phyloP scores from a whole-genome alignment of 2,797 vertebrate genomes.

The Threskiornis aethiopicus region DNA sequence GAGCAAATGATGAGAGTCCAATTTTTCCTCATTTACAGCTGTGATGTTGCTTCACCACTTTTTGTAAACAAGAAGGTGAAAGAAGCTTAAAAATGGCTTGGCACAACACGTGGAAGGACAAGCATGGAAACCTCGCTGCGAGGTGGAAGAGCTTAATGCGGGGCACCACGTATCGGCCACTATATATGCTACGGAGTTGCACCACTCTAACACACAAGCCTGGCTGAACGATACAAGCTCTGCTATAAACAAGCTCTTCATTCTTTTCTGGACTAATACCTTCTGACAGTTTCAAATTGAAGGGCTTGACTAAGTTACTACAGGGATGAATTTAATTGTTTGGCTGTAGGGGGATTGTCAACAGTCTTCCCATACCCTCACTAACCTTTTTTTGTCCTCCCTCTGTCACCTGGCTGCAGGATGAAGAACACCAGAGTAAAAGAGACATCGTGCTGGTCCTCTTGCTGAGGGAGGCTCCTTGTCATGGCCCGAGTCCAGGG shows the following conservation, averaged over 20 bases:
- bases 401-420: neutral
- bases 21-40: neutral
- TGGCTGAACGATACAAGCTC: neutral
- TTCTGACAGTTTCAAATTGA: neutral
- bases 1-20: neutral
- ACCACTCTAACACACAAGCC: neutral
- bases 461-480: neutral
- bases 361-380: neutral
- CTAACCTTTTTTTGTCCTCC: neutral
- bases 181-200: neutral
- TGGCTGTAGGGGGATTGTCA: neutral
- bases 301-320: neutral
- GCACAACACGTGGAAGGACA: neutral
- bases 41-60: neutral
- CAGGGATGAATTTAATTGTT: neutral
- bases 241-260: neutral
- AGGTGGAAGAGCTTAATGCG: neutral
- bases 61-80: neutral
- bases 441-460: neutral
- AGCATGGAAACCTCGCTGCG: fast-evolving
- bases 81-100: neutral
- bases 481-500: fast-evolving
- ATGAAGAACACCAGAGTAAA: neutral
- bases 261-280: neutral
- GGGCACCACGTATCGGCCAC: fast-evolving